Percentiles rank a stretch among this genome's conserved stretches.
Conservation (phyloP, 2,888 invertebrate species). For the Odontothrips loti region DNA sequence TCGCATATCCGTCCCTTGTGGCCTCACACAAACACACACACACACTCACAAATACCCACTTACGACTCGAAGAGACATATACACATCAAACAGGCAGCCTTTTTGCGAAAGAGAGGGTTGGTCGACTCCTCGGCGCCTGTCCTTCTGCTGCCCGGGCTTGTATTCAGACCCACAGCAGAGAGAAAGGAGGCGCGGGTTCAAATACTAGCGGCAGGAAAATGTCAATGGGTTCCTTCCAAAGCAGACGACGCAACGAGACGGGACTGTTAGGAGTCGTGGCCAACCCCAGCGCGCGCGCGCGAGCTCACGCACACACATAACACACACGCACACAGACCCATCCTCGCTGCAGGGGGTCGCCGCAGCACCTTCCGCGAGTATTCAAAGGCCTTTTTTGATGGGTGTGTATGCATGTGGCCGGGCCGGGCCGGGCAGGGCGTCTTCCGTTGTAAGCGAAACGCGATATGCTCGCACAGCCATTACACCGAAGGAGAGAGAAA, state of each 20-base stretch:
- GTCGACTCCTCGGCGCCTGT: no score
- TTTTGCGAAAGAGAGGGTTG: no score
- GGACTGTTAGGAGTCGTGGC: no score
- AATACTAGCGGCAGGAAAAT: no score
- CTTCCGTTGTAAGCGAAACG: slow-evolving; percentile 24
- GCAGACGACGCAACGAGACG: no score
- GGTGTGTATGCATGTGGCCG: neutral
- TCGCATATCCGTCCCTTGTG: no score
- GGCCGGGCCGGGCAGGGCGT: neutral
- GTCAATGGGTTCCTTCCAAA: no score
- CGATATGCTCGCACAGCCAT: neutral
- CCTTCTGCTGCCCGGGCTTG: no score
- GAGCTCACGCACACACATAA: neutral
- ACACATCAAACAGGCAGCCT: no score
- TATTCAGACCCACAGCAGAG: no score
- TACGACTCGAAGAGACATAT: neutral
- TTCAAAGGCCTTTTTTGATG: slow-evolving; percentile 1
- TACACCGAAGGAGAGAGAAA: neutral
- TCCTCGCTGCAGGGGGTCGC: slow-evolving; percentile 9
- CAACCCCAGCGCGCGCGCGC: neutral
- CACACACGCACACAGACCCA: neutral
- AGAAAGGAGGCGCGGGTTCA: no score
- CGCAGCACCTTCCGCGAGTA: neutral
- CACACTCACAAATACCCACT: neutral
- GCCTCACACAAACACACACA: neutral